Base-by-base conservation (phyloP, 2,888 invertebrate species). In the Melangyna quadrimaculata region DNA sequence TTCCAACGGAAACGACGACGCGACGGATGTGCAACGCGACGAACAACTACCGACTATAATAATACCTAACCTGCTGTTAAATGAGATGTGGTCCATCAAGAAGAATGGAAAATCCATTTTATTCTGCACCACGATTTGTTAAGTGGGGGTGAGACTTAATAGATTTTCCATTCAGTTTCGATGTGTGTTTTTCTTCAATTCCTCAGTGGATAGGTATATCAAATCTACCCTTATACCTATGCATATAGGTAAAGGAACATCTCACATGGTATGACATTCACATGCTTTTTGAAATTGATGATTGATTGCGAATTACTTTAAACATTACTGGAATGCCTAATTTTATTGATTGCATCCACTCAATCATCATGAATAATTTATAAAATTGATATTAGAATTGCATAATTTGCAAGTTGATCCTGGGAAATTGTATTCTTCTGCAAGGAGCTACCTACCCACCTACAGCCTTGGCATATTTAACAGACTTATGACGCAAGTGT, bases 341-440 rank as follows among this genome's bases (percentile, higher is more conserved):
- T 78, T 72, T 69, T 72, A 81, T 82, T 82, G 81, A 87, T 86
- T 86, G 71, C 75, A 71, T 24, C 57, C 35, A 69, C 77, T 87
- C 75, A 82, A 86, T 86, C 81, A 87, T 81, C 74, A 81, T 79
- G 29, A 65, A 65, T 45, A 65, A 65, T 29, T 45, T 65, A 45
- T 45, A 45, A 45, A 63, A 63, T 43, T 59, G 14, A 57, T 40
- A 22, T 59, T 22, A 22, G 6, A 37, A 24, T 59, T 59, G 35
- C 24, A 27, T 45, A 19, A 6, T 17, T 29, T 1, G n/a, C 24
- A 29, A 29, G 17, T 19, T 29, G 12, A 55, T 45, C 0, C 43
- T n/a, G 14, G 32, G 7, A 12, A 14, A 32, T 24, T 7, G 2
- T 40, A 40, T 40, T n/a, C 40, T n/a, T 2, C n/a, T 19, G 1